phyloP scores from a whole-genome alignment of 1,140 invertebrate genomes.

The Leguminivora glycinivorella region DNA sequence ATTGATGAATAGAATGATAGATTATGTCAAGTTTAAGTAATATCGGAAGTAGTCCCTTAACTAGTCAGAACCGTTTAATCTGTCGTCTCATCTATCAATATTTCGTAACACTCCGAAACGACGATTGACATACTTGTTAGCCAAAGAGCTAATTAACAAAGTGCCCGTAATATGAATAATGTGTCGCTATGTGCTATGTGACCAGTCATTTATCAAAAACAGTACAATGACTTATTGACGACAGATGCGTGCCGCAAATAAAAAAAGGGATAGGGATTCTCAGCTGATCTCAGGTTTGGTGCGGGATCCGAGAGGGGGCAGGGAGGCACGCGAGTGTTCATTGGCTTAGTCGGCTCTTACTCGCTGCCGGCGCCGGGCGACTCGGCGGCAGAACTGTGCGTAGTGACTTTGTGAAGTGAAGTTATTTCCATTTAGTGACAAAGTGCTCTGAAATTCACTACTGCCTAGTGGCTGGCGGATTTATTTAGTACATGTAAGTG shows the following conservation, averaged over 20 bases:
- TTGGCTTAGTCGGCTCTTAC: conserved; percentile 51
- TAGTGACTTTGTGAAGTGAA: conserved; percentile 22
- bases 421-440: conserved; percentile 15
- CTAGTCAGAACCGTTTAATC: conserved; percentile 4
- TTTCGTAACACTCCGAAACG: conserved; percentile 1
- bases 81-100: conserved; percentile 13
- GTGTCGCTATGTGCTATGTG: conserved; percentile 18
- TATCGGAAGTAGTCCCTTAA: conserved; percentile 8
- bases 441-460: background rate
- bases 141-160: conserved; percentile 1
- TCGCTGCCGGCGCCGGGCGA: conserved; percentile 42
- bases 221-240: conserved; percentile 26
- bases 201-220: conserved; percentile 16
- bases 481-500: conserved; percentile 13
- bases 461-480: background rate
- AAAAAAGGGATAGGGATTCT: conserved; percentile 23
- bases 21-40: background rate
- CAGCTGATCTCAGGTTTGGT: conserved; percentile 33
- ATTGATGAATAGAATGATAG: background rate
- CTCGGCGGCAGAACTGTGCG: conserved; percentile 2
- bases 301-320: conserved; percentile 39
- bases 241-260: conserved; percentile 26
- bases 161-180: conserved; percentile 2
- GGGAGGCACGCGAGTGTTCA: conserved; percentile 37
- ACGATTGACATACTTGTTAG: conserved; percentile 10